Evolutionary conservation across 1,140 invertebrate genomes (phyloP), one percentile per base, ranked within the genome.

Genomic region (Aphaenogaster rudis): DNA sequence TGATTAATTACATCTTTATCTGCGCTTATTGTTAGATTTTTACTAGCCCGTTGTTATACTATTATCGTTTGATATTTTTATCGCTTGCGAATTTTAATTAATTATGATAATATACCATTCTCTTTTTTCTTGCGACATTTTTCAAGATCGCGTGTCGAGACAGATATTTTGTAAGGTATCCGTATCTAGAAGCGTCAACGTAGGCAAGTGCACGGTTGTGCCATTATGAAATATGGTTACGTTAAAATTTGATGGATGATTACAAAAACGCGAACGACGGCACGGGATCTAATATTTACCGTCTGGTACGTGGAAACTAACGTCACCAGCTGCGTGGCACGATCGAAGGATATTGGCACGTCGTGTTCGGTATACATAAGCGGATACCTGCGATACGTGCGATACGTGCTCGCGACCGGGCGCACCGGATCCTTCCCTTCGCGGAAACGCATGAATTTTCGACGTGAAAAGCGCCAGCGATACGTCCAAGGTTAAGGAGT

Each of bases 331-430:
- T 9, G 66, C 54, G n/a, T 64, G 77, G 59, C 45, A 67, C 54
- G 78, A 21, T 61, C 69, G 69, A 84, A 9, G 66, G 59, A 74
- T 86, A 88, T 89, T 89, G 52, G 82, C 86, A 84, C 82, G 77
- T 76, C 39, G 59, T 54, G 82, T 50, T 39, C 50, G 15, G n/a
- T 78, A 78, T 66, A 79, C 28, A 21, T 61, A 74, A 84, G 42
- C 67, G 69, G n/a, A 39, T 74, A 84, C 17, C 54, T 86, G 54
- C 66, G 57, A 61, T 39, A 52, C 45, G n/a, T 28, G 71, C n/a
- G 71, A 63, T 77, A 85, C 74, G 74, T 86, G 63, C 63, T 69
- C n/a, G 45, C 63, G 45, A 76, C 39, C 57, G 69, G 61, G 48
- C 50, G 52, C 33, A 28, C 39, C 59, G 87, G 82, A 86, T 88